Evolutionary conservation across 2,888 invertebrate species (phyloP), one percentile per base, ranked within the genome.

Genomic region (Axea sp.): DNA sequence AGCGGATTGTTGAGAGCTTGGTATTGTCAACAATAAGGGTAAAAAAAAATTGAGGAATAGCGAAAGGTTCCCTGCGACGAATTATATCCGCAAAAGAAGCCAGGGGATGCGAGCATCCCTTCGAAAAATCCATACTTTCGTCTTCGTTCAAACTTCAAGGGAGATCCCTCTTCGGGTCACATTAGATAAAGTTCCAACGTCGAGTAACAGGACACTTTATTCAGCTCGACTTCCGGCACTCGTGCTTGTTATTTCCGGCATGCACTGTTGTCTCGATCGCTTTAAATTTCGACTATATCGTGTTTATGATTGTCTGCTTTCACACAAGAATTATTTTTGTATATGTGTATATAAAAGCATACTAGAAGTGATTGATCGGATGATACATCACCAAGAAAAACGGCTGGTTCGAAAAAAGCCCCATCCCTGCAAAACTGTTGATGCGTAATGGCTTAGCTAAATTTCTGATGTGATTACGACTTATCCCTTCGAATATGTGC

Each of bases 151-250:
- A 55, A 55, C 30, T 65, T 55, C 37, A 17, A 24, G 53, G 33
- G 65, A 28, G 53, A 55, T 67, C 57, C 45, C 37, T 45, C 65
- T 65, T 65, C 64, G 53, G 55, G 57, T 57, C 68, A 30, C 64
- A 60, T 74, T 74, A 72, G 72, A 76, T 74, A 69, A 74, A 76
- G 68, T 76, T 76, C 55, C 67, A 26, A 60, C 55, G 59, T 41
- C 68, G 65, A 47, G 72, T 73, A 76, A 74, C 71, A 59, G 57
- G 75, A 73, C 71, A 75, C 73, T 75, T 73, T 72, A 75, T 67
- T 53, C 73, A 41, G 57, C 55, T 31, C 28, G 67, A 67, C 67
- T 67, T 67, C 67, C 67, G 67, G 47, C 55, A 39, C 57, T 67
- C 30, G 47, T 57, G 47, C 47, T 57, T 57, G 47, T 47, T 67